Percentiles rank a stretch among this genome's conserved stretches.
These are phyloP conservation scores for Polypterus senegalus DNA, from an alignment of 2,113 vertebrate genomes.

Conservation along the genomic window DNA sequence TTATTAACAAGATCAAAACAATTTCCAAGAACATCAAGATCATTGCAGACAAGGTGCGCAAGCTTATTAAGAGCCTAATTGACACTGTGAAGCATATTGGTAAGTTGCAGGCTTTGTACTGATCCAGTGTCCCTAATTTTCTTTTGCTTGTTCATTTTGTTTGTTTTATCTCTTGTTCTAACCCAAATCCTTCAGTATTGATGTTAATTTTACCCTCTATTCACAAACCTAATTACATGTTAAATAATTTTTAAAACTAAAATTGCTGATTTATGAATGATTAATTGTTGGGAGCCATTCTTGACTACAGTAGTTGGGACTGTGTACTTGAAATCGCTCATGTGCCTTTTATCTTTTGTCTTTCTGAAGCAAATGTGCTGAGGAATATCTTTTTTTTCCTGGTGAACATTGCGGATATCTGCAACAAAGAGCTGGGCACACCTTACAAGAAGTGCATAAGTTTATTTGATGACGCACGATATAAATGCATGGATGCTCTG, in stretches of 20 bases:
- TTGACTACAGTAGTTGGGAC: too few relatives aligned
- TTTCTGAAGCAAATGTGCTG: slow-evolving; percentile 49
- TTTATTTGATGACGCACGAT: slow-evolving; percentile 44
- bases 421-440: slow-evolving; percentile 59
- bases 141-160: too few relatives aligned
- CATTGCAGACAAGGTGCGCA: slow-evolving; percentile 45
- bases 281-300: too few relatives aligned
- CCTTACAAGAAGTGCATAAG: slow-evolving; percentile 52
- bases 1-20: slow-evolving; percentile 50
- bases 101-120: slow-evolving; percentile 25
- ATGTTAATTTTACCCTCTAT: too few relatives aligned
- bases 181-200: too few relatives aligned
- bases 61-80: slow-evolving; percentile 50
- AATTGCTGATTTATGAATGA: too few relatives aligned
- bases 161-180: too few relatives aligned
- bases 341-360: background rate
- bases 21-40: slow-evolving; percentile 52
- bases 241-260: too few relatives aligned
- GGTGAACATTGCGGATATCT: slow-evolving; percentile 41
- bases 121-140: too few relatives aligned
- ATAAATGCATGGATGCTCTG: slow-evolving; percentile 41
- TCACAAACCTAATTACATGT: too few relatives aligned
- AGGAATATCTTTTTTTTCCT: slow-evolving; percentile 65
- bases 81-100: slow-evolving; percentile 57
- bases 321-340: too few relatives aligned